Evolutionary conservation across 2,113 vertebrate genomes (phyloP), one percentile per base, ranked within the genome.

Genomic region (Prionailurus viverrinus): DNA sequence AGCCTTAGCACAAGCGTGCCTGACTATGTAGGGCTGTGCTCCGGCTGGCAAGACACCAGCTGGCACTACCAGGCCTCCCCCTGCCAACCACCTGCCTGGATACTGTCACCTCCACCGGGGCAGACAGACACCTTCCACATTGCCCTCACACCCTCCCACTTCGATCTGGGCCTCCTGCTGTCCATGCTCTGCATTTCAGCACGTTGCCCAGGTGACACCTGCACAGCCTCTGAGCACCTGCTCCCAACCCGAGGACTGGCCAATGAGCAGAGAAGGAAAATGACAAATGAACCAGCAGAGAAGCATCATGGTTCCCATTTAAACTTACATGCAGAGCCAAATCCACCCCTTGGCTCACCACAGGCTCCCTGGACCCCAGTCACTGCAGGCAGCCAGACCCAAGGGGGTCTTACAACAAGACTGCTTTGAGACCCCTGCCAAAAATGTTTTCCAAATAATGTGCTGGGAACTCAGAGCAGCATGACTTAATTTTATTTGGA

Each of bases 21-120:
- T 68, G 73, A 87, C 39, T n/a, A 11, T 0, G 12, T 11, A 19
- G 76, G 84, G 48, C 68, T 87, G 51, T 45, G 61, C 63, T 95
- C 68, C 0, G 33, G 23, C 25, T 81, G 82, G 91, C 89, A 39
- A 81, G 73, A 76, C 14, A n/a, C 55, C 96, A 97, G 88, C 48
- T 97, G 96, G 85, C 91, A 91, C 7, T 4, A 29, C 55, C 51
- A 58, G 87, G 82, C 78, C 48, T 83, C 82, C 89, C 19, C 5
- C 91, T 90, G 95, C 87, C 94, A 94, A 66, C 55, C 88, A 95
- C 96, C 91, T 92, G 91, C 81, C 53, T 27, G 53, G 76, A 87
- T 69, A 21, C 84, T n/a, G 29, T 45, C 63, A 78, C 89, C 85
- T 95, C 63, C 0, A 1, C 92, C 73, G 15, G 14, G 65, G 58